Percentiles rank a stretch among this genome's conserved stretches.
Evolutionary conservation across 30 jellyfish, hydroid and myxozoan species (phyloP).

Genomic region (Sanderia malayensis): DNA sequence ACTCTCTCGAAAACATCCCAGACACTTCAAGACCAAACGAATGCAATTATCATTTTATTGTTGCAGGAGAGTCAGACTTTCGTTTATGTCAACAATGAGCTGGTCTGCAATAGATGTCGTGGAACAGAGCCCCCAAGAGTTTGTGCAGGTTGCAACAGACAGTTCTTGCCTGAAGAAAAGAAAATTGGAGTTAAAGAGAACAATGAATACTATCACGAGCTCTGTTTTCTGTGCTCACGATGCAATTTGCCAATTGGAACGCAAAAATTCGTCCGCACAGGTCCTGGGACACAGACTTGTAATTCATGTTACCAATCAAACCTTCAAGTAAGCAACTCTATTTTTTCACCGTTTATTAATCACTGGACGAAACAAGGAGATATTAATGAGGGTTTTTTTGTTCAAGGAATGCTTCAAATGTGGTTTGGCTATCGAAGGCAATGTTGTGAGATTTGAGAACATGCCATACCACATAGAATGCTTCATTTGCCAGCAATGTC

Average conservation of each 20-base stretch:
- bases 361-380: no score
- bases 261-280: conserved; percentile 84
- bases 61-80: conserved; percentile 89
- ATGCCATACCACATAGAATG: conserved; percentile 82
- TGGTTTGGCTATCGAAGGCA: conserved; percentile 68
- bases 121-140: conserved; percentile 85
- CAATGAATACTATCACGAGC: conserved; percentile 84
- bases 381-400: no score
- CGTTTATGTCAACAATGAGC: conserved; percentile 80
- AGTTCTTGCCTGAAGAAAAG: conserved; percentile 81
- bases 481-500: conserved; percentile 81
- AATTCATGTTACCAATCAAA: conserved; percentile 72
- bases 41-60: no score
- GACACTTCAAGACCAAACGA: no score
- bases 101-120: conserved; percentile 85
- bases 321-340: conserved; percentile 56
- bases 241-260: conserved; percentile 91
- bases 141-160: conserved; percentile 76
- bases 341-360: no score
- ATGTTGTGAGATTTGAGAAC: conserved; percentile 82
- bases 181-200: conserved; percentile 80
- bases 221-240: conserved; percentile 79
- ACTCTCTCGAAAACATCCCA: no score
- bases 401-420: conserved; percentile 79
- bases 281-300: conserved; percentile 84